These are phyloP conservation scores for Perizoma affinitatum DNA, from an alignment of 2,888 invertebrate species.

Conservation along the genomic window DNA sequence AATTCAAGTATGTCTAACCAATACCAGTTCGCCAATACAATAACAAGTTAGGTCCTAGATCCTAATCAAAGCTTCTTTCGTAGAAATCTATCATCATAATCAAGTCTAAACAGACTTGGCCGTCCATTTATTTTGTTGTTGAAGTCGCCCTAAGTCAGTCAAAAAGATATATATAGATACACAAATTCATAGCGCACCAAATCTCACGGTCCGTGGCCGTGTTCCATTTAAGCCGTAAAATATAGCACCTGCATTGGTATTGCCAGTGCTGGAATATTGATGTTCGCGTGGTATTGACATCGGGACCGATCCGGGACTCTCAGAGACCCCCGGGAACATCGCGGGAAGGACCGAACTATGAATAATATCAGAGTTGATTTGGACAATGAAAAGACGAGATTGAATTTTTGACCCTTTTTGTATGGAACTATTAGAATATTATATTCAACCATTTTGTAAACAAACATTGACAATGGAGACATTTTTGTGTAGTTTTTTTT, in stretches of 20 bases:
- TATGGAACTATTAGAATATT: background rate
- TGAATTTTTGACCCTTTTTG: slow-evolving; percentile 4
- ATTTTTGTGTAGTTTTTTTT: too few relatives aligned
- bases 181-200: background rate
- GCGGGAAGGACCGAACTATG: slow-evolving; percentile 7
- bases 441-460: background rate
- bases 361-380: slow-evolving; percentile 14
- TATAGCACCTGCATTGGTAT: slow-evolving; percentile 62
- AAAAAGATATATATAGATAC: too few relatives aligned
- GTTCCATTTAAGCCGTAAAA: slow-evolving; percentile 51
- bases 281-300: slow-evolving; percentile 23
- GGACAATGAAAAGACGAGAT: slow-evolving; percentile 9
- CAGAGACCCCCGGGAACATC: slow-evolving; percentile 6
- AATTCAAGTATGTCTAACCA: too few relatives aligned
- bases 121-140: too few relatives aligned
- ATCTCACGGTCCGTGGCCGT: slow-evolving; percentile 33
- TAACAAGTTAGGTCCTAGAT: too few relatives aligned
- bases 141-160: too few relatives aligned
- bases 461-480: background rate
- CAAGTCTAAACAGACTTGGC: too few relatives aligned
- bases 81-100: too few relatives aligned
- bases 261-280: slow-evolving; percentile 34
- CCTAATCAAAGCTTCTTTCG: too few relatives aligned
- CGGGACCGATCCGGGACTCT: slow-evolving; percentile 5
- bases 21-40: too few relatives aligned